These are phyloP conservation scores for Lycia hirtaria DNA, from an alignment of 2,888 invertebrate genomes.

Conservation along the genomic window DNA sequence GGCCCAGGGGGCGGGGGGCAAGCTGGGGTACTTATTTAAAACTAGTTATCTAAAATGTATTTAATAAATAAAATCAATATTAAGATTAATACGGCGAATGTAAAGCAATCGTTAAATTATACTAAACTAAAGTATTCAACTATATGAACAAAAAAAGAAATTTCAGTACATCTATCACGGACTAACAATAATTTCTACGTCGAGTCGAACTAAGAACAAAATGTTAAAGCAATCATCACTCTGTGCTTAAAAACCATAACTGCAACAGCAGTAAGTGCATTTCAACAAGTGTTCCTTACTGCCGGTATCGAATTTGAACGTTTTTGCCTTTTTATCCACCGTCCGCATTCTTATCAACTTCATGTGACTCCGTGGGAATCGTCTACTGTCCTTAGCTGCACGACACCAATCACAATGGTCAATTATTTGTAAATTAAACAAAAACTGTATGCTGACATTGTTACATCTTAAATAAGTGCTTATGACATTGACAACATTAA, in stretches of 20 bases:
- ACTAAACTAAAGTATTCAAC: constrained; percentile 6
- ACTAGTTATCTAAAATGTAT: neutral
- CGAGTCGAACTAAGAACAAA: constrained; percentile 13
- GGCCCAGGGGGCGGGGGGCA: no score
- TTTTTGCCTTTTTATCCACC: constrained; percentile 83
- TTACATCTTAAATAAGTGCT: constrained; percentile 20
- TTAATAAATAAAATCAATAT: neutral
- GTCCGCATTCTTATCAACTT: constrained; percentile 88
- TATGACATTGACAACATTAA: neutral
- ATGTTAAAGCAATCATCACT: constrained; percentile 39
- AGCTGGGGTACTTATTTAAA: no score
- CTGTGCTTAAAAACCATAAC: constrained; percentile 42
- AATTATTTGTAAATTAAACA: constrained; percentile 39
- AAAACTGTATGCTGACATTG: constrained; percentile 27
- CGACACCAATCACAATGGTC: constrained; percentile 59
- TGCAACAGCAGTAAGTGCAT: constrained; percentile 51
- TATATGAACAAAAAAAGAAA: constrained; percentile 4
- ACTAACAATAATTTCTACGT: constrained; percentile 10
- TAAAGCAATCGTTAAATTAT: constrained; percentile 5
- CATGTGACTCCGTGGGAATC: constrained; percentile 86
- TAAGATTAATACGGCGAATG: neutral
- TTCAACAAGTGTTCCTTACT: constrained; percentile 69
- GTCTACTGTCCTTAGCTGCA: constrained; percentile 76
- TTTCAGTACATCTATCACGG: neutral
- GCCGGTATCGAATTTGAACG: constrained; percentile 87